Evolutionary conservation across 2,797 vertebrate species (phyloP).

Genomic region (Florisuga fusca): DNA sequence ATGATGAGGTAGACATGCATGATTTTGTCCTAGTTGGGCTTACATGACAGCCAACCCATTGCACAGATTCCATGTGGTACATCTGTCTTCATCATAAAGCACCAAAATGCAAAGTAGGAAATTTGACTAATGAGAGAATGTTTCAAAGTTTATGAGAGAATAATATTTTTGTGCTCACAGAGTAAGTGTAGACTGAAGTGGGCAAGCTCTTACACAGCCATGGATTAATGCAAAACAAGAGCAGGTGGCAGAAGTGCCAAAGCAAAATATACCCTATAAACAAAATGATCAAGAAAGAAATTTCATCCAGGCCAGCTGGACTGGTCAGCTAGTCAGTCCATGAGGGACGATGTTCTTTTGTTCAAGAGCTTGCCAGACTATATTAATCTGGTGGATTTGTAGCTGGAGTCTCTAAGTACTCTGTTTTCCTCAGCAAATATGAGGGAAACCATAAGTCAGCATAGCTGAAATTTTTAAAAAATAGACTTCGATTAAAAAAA

Average conservation of each 20-base stretch:
- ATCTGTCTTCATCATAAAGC: not conserved
- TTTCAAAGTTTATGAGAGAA: not conserved
- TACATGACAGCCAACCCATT: not conserved
- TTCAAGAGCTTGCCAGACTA: not conserved
- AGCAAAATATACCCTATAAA: slow-evolving; percentile 28
- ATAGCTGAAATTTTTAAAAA: not conserved
- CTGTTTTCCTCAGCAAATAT: not conserved
- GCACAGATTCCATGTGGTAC: not conserved
- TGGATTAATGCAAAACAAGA: slow-evolving; percentile 13
- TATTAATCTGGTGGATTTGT: not conserved
- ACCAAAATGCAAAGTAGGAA: not conserved
- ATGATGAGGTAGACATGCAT: not conserved
- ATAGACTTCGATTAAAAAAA: not conserved
- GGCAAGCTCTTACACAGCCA: not conserved
- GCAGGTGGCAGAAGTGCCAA: slow-evolving; percentile 51
- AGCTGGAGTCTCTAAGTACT: not conserved
- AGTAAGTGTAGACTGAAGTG: not conserved
- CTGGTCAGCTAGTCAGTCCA: not conserved
- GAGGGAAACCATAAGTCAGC: not conserved
- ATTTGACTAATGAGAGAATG: not conserved
- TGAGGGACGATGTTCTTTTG: slow-evolving; percentile 7
- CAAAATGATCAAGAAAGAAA: slow-evolving; percentile 14
- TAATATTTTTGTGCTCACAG: not conserved
- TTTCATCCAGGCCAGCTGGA: slow-evolving; percentile 47
- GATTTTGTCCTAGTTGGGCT: not conserved